Base-by-base conservation (phyloP, 2,797 vertebrate genomes). In the Chiroxiphia lanceolata region DNA sequence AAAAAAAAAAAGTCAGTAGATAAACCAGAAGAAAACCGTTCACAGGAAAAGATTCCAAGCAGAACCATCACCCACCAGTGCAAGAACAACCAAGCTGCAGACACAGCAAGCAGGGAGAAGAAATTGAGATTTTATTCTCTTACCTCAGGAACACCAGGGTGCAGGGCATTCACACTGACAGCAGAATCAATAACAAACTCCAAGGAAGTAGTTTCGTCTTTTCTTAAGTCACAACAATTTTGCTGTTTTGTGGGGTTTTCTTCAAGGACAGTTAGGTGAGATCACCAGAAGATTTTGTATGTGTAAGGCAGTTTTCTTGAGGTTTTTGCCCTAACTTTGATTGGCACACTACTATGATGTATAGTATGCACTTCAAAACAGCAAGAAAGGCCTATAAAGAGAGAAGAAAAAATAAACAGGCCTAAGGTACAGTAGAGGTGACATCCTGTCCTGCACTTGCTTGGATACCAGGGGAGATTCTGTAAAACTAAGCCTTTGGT, bases 121-220 rank as follows among this genome's bases (percentile, higher is more conserved):
- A 63, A 77, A 77, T 15, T 1, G 53, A 67, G 81, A 26, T 89
- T 77, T 91, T 64, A 22, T 83, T 61, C 44, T 87, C 91, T 96
- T 95, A 95, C 94, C 91, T 96, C 21, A 47, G 60, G 56, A 56
- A 27, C n/a, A 45, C n/a, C 57, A 38, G 64, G 48, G 27, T 64
- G 56, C 65, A 53, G 71, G 56, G 51, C 63, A 42, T 71, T 81
- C 93, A 63, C 90, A 11, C 0, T 44, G 47, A 25, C 65, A 51
- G 80, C 69, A 81, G 85, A 34, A 47, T 42, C 82, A 53, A 8
- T 18, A 68, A 34, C 61, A 33, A 90, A 4, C 51, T 74, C 82
- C 69, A 26, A 40, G 72, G 14, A 50, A 81, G 60, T 4, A 27
- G 19, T 68, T 94, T 45, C 51, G 84, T 84, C 90, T 89, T 89